Evolutionary conservation across 2,797 vertebrate genomes (phyloP).

Genomic region (Furcifer pardalis): DNA sequence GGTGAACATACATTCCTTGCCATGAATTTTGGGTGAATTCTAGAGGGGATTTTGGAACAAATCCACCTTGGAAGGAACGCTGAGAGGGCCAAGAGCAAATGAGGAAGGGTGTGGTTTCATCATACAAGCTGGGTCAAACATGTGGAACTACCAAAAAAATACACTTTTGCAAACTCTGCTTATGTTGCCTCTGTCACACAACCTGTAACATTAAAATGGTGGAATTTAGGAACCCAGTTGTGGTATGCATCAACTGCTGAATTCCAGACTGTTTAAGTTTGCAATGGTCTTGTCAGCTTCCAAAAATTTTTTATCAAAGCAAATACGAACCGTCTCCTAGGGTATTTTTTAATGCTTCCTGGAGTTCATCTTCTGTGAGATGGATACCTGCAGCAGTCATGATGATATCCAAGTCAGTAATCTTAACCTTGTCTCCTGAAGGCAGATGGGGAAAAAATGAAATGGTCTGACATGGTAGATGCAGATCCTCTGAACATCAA

Average conservation of each 20-base stretch:
- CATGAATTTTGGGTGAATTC: no score
- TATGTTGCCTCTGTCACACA: neutral
- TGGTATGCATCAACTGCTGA: no score
- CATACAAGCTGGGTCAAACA: neutral
- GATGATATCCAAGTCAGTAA: constrained; percentile 39
- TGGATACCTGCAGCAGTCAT: constrained; percentile 41
- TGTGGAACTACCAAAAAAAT: neutral
- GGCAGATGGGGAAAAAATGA: neutral
- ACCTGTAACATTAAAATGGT: neutral
- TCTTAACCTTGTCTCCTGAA: constrained; percentile 48
- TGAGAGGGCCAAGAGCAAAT: no score
- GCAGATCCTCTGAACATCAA: neutral
- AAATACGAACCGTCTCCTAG: constrained; percentile 49
- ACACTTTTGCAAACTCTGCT: neutral
- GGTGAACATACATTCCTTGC: no score
- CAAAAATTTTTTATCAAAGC: neutral
- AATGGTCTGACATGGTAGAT: neutral
- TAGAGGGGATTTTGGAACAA: no score
- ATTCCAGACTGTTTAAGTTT: neutral
- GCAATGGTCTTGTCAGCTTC: neutral
- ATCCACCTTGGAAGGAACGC: no score
- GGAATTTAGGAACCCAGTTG: neutral
- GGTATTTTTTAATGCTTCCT: constrained; percentile 25
- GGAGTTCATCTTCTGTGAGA: constrained; percentile 37
- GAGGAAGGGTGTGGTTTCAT: no score